Evolutionary conservation across 2,113 vertebrate genomes (phyloP).

Genomic region (Oncorhynchus gorbuscha): DNA sequence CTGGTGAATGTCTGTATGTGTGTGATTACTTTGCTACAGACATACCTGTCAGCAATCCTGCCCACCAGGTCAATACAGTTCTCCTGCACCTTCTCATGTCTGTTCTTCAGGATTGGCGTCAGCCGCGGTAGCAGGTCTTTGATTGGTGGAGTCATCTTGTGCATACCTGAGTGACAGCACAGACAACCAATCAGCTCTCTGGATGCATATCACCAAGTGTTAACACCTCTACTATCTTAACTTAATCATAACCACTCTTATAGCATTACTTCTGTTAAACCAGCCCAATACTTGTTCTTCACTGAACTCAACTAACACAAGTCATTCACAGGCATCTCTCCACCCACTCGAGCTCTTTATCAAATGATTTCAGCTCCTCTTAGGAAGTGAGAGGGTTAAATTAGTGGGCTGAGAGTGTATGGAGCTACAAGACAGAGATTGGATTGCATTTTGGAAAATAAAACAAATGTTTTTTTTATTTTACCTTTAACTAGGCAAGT

Average conservation of each 20-base stretch:
- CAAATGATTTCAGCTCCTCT: too few species aligned
- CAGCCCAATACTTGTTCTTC: neutral
- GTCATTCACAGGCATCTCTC: too few species aligned
- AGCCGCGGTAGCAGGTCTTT: slow-evolving; percentile 95
- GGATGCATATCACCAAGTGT: neutral
- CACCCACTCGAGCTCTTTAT: too few species aligned
- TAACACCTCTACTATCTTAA: too few species aligned
- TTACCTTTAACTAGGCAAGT: too few species aligned
- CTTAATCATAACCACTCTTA: neutral
- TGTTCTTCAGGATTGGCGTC: slow-evolving; percentile 97
- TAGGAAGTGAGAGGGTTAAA: too few species aligned
- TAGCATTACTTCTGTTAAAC: neutral
- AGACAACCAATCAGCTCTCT: neutral
- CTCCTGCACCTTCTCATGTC: slow-evolving; percentile 98
- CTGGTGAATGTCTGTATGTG: neutral
- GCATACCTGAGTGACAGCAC: slow-evolving; percentile 84
- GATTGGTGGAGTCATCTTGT: slow-evolving; percentile 99
- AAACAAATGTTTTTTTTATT: too few species aligned
- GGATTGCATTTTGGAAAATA: too few species aligned
- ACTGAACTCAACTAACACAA: too few species aligned
- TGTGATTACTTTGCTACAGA: slow-evolving; percentile 12
- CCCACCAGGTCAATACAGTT: slow-evolving; percentile 98
- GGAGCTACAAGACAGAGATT: too few species aligned
- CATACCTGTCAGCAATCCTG: slow-evolving; percentile 92
- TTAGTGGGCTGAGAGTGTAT: too few species aligned